Evolutionary conservation across 92 coral and sea anemone genomes (phyloP).

Genomic region (Hydrozoanthus gracilis): DNA sequence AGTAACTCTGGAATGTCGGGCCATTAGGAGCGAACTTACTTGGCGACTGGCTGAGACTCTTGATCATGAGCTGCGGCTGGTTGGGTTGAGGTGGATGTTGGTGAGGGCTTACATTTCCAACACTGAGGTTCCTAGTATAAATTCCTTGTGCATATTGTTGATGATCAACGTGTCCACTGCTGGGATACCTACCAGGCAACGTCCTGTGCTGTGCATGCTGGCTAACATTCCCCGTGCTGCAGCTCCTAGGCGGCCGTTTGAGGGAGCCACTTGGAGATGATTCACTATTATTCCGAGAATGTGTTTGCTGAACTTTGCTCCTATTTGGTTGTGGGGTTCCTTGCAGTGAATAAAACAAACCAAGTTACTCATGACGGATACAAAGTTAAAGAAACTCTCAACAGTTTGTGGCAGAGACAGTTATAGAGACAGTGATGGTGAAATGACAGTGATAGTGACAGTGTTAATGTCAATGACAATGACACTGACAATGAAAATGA

Average conservation of each 20-base stretch:
- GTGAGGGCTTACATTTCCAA: conserved; percentile 12
- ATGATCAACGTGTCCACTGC: conserved; percentile 42
- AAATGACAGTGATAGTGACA: no score
- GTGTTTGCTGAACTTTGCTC: background rate
- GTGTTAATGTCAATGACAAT: no score
- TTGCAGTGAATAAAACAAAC: background rate
- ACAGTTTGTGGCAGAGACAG: no score
- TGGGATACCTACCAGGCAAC: conserved; percentile 35
- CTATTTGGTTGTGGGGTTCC: conserved; percentile 27
- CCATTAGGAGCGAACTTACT: background rate
- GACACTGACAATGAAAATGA: no score
- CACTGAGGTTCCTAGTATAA: conserved; percentile 21
- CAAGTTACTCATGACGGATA: background rate
- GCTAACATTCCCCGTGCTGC: conserved; percentile 37
- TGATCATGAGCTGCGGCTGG: conserved; percentile 15
- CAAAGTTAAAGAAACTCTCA: background rate
- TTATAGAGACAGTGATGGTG: no score
- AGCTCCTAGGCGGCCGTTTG: conserved; percentile 39
- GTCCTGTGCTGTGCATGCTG: conserved; percentile 39
- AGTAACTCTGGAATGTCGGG: background rate
- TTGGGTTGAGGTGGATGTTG: background rate
- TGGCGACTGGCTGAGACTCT: conserved; percentile 26
- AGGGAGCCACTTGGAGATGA: conserved; percentile 22
- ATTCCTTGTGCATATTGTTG: conserved; percentile 14
- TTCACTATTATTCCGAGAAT: conserved; percentile 17